A percentile compares a stretch with the other conserved stretches of the same genome.
phyloP scores from a whole-genome alignment of 2,888 invertebrate species.

The Megaustenia siamemsis region DNA sequence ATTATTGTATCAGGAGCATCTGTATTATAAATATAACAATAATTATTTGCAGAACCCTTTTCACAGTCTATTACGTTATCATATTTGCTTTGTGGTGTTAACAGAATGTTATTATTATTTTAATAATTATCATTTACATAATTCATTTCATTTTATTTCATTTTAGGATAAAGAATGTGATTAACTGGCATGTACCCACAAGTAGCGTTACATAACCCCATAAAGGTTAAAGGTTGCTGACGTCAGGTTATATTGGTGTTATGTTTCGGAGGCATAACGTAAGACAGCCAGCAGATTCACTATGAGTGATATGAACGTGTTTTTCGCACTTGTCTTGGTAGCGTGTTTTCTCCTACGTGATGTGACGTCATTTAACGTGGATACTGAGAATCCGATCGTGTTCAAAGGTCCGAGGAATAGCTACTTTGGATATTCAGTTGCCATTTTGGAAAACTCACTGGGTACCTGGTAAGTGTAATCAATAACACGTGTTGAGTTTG shows the following conservation, averaged over 20 bases:
- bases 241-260: neutral
- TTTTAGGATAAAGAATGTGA: no score
- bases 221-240: neutral
- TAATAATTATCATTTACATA: no score
- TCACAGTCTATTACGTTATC: no score
- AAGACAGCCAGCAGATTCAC: neutral
- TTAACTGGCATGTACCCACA: neutral
- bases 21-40: no score
- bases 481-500: no score
- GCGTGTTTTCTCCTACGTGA: neutral
- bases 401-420: conserved; percentile 65
- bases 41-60: no score
- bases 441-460: conserved; percentile 60
- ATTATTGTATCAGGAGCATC: no score
- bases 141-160: no score
- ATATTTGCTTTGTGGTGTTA: no score
- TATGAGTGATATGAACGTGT: neutral
- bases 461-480: conserved; percentile 55
- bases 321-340: neutral
- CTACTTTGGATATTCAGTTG: conserved; percentile 72
- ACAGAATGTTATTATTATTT: no score
- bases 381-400: conserved; percentile 63
- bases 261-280: neutral
- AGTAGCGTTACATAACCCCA: neutral
- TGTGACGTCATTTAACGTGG: conserved; percentile 62